Evolutionary conservation across 1,140 invertebrate species (phyloP), one percentile per base, ranked within the genome.

Genomic region (Ips typographus): DNA sequence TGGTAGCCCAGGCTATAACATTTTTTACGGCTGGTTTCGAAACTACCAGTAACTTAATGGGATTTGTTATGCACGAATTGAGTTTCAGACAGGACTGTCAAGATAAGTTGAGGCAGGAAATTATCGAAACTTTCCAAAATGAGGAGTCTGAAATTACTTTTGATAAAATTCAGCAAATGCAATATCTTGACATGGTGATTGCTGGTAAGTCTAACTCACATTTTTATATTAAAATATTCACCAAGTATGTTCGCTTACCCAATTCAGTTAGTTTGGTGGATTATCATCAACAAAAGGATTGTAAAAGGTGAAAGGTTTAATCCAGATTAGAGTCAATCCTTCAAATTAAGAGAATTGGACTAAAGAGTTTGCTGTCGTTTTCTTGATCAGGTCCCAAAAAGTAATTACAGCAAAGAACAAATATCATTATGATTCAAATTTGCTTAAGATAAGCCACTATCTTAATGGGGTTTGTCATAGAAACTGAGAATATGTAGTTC

Each of bases 11-110:
- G 77, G 87, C 85, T 0, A 86, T 88, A 7, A 83, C 88, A 0
- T 92, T 92, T 74, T 89, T 91, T 60, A 79, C 86, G 1, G 91
- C 91, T 51, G 90, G 91, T 3, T 91, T 89, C 63, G 91, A 94
- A 77, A 94, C 93, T 0, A 90, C 90, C 0, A 88, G 90, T 1
- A 87, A 86, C 3, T 83, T 88, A 1, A 84, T 94, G 63, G 80
- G 86, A 0, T 89, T 89, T 74, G 82, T 85, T 4, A 76, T 91
- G 0, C 87, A 90, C 72, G 86, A 89, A 73, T 75, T 94, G 55
- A 86, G 91, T 1, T 79, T 86, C 8, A 76, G 86, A 77, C 83
- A 80, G 5, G 83, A 85, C 8, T 75, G 82, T 44, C 83, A 85
- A 71, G 72, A 80, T 39, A 77, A 73, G 64, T 68, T 82, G 2